Evolutionary conservation across 2,797 vertebrate species (phyloP).

Genomic region (Arnoldichthys spilopterus): DNA sequence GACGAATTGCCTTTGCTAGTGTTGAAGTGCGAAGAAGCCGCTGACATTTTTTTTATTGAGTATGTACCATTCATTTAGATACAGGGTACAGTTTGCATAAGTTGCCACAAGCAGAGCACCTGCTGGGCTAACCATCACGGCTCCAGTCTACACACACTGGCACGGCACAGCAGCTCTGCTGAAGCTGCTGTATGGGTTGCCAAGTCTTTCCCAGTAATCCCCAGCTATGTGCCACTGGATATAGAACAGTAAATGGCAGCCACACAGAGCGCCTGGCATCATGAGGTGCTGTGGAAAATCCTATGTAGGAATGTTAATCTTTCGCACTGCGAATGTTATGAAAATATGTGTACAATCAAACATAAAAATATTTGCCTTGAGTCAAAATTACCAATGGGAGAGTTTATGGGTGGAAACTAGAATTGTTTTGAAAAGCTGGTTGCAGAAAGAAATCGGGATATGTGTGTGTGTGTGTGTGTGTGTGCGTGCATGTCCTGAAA

Average conservation of each 20-base stretch:
- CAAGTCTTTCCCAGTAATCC: conserved; percentile 62
- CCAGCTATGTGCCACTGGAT: conserved; percentile 55
- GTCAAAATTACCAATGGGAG: conserved; percentile 39
- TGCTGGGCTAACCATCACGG: conserved; percentile 44
- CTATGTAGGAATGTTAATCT: conserved; percentile 59
- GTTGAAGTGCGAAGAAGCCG: conserved; percentile 35
- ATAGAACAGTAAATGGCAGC: conserved; percentile 50
- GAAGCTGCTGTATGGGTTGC: conserved; percentile 56
- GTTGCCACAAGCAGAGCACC: conserved; percentile 52
- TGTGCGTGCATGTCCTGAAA: background rate
- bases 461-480: conserved; percentile 23
- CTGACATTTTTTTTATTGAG: conserved; percentile 36
- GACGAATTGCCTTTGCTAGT: conserved; percentile 10
- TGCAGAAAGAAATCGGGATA: conserved; percentile 18
- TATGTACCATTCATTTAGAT: conserved; percentile 46
- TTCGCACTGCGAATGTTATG: conserved; percentile 46
- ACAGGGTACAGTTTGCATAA: conserved; percentile 49
- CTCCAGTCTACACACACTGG: conserved; percentile 42
- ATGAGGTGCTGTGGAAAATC: conserved; percentile 48
- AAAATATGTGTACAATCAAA: conserved; percentile 44
- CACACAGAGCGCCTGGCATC: conserved; percentile 55
- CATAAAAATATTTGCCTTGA: conserved; percentile 46
- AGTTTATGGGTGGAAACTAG: conserved; percentile 34
- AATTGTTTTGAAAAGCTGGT: conserved; percentile 45
- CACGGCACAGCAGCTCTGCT: conserved; percentile 42